Evolutionary conservation across 2,888 invertebrate species (phyloP).

Genomic region (Rhagophthalmus giganteus): DNA sequence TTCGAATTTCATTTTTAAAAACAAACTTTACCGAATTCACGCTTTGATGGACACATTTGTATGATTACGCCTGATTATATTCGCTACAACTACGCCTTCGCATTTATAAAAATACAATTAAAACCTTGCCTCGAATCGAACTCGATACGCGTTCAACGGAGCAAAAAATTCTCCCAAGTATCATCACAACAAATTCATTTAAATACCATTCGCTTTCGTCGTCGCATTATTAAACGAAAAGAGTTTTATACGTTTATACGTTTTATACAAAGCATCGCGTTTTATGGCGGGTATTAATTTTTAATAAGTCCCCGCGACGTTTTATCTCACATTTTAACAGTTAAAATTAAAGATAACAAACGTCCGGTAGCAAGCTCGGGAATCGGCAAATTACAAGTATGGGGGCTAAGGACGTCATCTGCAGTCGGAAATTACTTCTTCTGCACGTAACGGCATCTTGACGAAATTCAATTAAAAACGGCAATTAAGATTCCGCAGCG

Average conservation of each 20-base stretch:
- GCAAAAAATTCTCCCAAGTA: too few species aligned
- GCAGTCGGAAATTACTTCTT: slow-evolving; percentile 31
- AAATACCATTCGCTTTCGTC: neutral
- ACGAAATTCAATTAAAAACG: slow-evolving; percentile 33
- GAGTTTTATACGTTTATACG: too few species aligned
- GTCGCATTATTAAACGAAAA: slow-evolving; percentile 1
- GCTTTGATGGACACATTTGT: too few species aligned
- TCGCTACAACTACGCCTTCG: too few species aligned
- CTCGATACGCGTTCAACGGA: too few species aligned
- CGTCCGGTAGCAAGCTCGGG: slow-evolving; percentile 8
- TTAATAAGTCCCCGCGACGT: neutral
- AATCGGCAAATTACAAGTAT: slow-evolving; percentile 12
- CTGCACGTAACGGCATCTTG: slow-evolving; percentile 30
- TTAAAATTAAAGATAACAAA: slow-evolving; percentile 11
- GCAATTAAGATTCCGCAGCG: slow-evolving; percentile 31
- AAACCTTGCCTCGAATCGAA: too few species aligned
- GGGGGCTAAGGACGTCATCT: slow-evolving; percentile 23
- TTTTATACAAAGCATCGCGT: too few species aligned
- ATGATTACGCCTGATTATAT: too few species aligned
- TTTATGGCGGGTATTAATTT: slow-evolving; percentile 1
- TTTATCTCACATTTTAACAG: neutral
- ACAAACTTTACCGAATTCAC: too few species aligned
- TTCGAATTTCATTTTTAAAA: too few species aligned
- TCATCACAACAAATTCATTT: neutral
- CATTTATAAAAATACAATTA: too few species aligned